Conservation (phyloP, 2,888 invertebrate genomes). For the Quadriops clusia region DNA sequence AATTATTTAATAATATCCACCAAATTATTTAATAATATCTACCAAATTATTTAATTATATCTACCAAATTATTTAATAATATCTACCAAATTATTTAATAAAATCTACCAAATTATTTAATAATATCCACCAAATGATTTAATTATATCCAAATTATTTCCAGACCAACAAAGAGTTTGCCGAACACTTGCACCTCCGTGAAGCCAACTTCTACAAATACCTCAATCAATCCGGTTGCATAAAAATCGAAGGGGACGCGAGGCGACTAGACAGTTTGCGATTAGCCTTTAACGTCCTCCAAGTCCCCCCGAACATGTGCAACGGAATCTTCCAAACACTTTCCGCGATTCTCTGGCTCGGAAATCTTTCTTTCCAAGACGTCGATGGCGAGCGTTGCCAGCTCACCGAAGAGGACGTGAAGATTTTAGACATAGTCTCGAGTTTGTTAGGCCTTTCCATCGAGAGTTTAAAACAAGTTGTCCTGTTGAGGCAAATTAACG, state of each 20-base stretch:
- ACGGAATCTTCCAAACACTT: constrained; percentile 77
- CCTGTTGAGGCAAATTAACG: constrained; percentile 74
- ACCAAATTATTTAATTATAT: no score
- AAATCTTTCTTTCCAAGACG: constrained; percentile 74
- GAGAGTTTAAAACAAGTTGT: constrained; percentile 67
- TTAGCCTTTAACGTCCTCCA: constrained; percentile 82
- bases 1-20: no score
- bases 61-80: no score
- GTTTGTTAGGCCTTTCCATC: constrained; percentile 60
- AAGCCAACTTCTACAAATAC: constrained; percentile 70
- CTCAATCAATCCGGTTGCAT: constrained; percentile 69
- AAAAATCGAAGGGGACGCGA: constrained; percentile 55
- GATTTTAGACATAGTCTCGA: constrained; percentile 60
- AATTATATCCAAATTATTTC: constrained; percentile 8
- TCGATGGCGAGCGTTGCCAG: constrained; percentile 77
- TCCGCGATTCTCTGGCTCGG: constrained; percentile 87
- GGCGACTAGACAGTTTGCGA: constrained; percentile 70
- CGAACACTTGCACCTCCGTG: constrained; percentile 58
- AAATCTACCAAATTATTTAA: no score
- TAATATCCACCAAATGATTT: no score
- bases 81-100: no score
- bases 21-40: no score
- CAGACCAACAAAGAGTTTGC: constrained; percentile 64
- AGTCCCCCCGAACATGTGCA: constrained; percentile 74
- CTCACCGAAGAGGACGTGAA: constrained; percentile 58